Evolutionary conservation across 1,140 invertebrate genomes (phyloP).

Genomic region (Calephelis virginiensis): DNA sequence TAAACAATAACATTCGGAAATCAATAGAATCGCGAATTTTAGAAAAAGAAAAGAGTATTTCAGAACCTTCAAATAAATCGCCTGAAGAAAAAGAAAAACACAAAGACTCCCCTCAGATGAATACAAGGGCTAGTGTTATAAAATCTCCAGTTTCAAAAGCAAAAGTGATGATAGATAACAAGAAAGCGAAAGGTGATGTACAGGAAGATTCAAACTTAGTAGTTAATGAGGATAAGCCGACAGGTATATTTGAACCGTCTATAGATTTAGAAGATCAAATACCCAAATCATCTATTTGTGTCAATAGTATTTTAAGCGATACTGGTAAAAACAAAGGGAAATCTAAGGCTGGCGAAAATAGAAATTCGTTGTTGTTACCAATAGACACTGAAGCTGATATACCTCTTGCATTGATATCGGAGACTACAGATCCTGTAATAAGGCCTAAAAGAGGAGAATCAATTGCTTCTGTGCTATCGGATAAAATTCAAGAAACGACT

Average conservation of each 20-base stretch:
- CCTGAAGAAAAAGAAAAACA: conserved; percentile 54
- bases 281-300: conserved; percentile 77
- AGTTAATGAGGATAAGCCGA: conserved; percentile 77
- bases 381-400: conserved; percentile 67
- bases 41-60: conserved; percentile 67
- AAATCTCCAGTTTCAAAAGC: conserved; percentile 78
- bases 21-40: conserved; percentile 76
- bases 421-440: conserved; percentile 62
- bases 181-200: conserved; percentile 64
- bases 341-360: conserved; percentile 41
- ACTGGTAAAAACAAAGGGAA: conserved; percentile 49
- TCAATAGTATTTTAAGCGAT: conserved; percentile 54
- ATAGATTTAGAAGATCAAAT: conserved; percentile 82
- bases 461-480: conserved; percentile 72
- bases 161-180: conserved; percentile 65
- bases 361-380: conserved; percentile 41
- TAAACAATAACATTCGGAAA: conserved; percentile 76
- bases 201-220: conserved; percentile 55
- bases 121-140: conserved; percentile 74
- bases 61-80: conserved; percentile 45
- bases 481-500: conserved; percentile 72
- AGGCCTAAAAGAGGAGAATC: conserved; percentile 72
- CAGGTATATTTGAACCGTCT: conserved; percentile 82
- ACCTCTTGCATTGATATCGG: conserved; percentile 61
- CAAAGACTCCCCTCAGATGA: conserved; percentile 63